Evolutionary conservation across 2,113 vertebrate genomes (phyloP).

Genomic region (Triplophysa rosa): DNA sequence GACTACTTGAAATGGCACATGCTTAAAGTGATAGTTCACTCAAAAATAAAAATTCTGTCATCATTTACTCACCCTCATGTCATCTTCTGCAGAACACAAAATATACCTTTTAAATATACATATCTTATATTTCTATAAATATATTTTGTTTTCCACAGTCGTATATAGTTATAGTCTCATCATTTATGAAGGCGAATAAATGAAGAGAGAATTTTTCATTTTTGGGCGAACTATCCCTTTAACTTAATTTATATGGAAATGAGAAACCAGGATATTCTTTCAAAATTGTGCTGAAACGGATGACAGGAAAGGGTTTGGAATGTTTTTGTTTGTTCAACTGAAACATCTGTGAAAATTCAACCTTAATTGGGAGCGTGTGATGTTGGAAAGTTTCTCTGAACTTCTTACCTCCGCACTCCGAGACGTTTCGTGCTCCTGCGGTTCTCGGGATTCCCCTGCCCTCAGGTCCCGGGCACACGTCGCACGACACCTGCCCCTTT

Average conservation of each 20-base stretch:
- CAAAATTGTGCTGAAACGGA: not conserved
- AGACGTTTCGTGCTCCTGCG: constrained; percentile 75
- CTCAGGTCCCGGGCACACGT: constrained; percentile 76
- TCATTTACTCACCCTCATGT: no score
- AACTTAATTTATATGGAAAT: not conserved
- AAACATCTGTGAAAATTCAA: not conserved
- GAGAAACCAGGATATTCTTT: not conserved
- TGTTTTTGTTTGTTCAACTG: not conserved
- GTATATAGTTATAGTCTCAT: no score
- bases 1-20: no score
- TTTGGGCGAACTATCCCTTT: no score
- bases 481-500: constrained; percentile 83
- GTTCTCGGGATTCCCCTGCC: constrained; percentile 69
- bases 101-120: no score
- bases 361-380: not conserved
- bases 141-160: no score
- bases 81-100: no score
- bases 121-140: no score
- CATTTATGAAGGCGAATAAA: no score
- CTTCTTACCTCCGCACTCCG: constrained; percentile 82
- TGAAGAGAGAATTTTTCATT: no score
- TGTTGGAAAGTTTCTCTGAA: not conserved
- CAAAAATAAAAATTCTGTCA: no score
- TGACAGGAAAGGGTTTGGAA: not conserved
- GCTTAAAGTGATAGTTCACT: no score